These are phyloP conservation scores for Phoebastria nigripes DNA, from an alignment of 2,797 vertebrate species.

Conservation along the genomic window DNA sequence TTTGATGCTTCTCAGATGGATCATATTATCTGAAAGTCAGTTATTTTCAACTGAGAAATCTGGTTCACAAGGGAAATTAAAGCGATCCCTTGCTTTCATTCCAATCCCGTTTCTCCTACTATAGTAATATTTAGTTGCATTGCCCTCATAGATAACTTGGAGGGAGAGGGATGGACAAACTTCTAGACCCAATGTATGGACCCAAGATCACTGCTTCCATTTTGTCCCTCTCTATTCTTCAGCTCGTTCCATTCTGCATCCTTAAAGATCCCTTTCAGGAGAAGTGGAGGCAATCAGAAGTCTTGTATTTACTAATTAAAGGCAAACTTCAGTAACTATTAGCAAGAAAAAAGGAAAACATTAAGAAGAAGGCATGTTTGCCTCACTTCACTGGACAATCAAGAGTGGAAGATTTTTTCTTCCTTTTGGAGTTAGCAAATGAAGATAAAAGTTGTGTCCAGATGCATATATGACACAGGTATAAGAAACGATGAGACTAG, in stretches of 20 bases:
- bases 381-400: neutral
- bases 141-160: neutral
- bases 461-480: neutral
- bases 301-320: constrained; percentile 24
- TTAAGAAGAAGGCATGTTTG: neutral
- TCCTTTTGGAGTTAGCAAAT: neutral
- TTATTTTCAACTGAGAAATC: neutral
- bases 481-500: neutral
- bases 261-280: constrained; percentile 59
- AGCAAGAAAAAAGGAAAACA: constrained; percentile 36
- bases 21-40: neutral
- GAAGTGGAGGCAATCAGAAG: constrained; percentile 62
- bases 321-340: neutral
- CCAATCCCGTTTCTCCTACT: neutral
- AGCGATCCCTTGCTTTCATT: neutral
- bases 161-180: neutral
- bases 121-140: neutral
- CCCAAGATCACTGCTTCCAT: neutral
- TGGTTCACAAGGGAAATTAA: neutral
- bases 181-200: neutral
- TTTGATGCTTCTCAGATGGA: neutral
- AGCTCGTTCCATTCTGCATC: neutral
- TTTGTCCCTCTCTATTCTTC: neutral
- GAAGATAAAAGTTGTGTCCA: neutral
- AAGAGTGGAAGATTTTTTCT: neutral